Evolutionary conservation across 1,140 invertebrate genomes (phyloP), one percentile per base, ranked within the genome.

Genomic region (Scaptomyza montana): DNA sequence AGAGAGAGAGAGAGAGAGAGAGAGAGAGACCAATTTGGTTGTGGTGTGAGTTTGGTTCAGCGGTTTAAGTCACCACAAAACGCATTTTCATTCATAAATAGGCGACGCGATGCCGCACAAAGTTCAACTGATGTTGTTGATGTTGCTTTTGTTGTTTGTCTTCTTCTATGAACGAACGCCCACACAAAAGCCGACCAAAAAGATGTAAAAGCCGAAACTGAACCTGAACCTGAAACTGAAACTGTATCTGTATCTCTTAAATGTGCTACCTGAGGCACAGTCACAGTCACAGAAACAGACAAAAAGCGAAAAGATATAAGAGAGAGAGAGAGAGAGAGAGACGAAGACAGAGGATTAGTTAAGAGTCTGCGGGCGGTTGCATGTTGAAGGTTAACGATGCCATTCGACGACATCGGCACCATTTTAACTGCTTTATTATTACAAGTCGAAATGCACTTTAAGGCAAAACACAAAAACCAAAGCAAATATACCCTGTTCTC

Each of bases 341-440:
- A 28, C 13, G 10, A 5, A 50, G 16, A 21, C 19, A 49, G 19
- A 53, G 9, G 5, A 12, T 12, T 9, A 7, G 57, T 16, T n/a
- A 12, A 16, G 54, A 21, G 43, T 51, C 33, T 39, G 36, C 68
- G 36, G n/a, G 16, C 21, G 19, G 45, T 28, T 54, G 77, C 62
- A 57, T 57, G 49, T 43, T 50, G 57, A 73, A 67, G 56, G 67
- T 71, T 78, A 78, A 61, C 54, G 77, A 72, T 54, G 60, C 68
- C 60, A 57, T 47, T 46, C 66, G 65, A 65, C 61, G 62, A 74
- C 74, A 73, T 68, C 69, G 50, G 66, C 50, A 50, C 76, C 75
- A 71, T 77, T 70, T 80, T 77, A 85, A 85, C 80, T 85, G 66
- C 80, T 84, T 76, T 77, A 84, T 84, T 84, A 84, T 64, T 60